Evolutionary conservation across 2,888 invertebrate genomes (phyloP).

Genomic region (Megaustenia siamemsis): DNA sequence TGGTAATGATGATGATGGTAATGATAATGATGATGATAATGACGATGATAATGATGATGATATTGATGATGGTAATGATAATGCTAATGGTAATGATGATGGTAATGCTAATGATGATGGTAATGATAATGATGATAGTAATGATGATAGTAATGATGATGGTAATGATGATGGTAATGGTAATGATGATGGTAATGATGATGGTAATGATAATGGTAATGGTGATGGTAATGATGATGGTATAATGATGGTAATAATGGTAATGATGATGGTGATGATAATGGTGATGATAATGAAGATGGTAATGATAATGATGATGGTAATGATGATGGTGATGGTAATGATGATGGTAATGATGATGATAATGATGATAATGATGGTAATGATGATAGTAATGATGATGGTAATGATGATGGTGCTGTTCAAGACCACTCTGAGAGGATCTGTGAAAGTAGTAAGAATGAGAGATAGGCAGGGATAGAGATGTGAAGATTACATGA

Average conservation of each 20-base stretch:
- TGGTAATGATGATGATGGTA: background rate
- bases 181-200: slow-evolving; percentile 28
- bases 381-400: too few relatives aligned
- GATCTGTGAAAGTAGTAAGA: too few relatives aligned
- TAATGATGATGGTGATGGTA: slow-evolving; percentile 31
- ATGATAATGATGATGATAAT: slow-evolving; percentile 25
- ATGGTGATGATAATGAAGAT: too few relatives aligned
- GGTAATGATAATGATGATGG: slow-evolving; percentile 35
- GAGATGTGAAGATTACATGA: too few relatives aligned
- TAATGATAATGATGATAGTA: background rate
- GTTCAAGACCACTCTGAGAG: too few relatives aligned
- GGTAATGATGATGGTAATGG: slow-evolving; percentile 12
- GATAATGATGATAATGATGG: slow-evolving; percentile 18
- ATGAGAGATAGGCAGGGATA: too few relatives aligned
- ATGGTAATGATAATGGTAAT: slow-evolving; percentile 16
- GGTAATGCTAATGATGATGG: slow-evolving; percentile 38
- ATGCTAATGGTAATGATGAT: too few relatives aligned
- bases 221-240: too few relatives aligned
- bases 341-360: slow-evolving; percentile 41
- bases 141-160: background rate
- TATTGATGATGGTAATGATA: slow-evolving; percentile 38
- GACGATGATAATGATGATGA: slow-evolving; percentile 46
- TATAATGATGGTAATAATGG: background rate
- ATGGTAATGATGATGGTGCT: too few relatives aligned
- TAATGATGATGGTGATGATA: slow-evolving; percentile 24